Conservation (phyloP, 1,140 invertebrate species). For the Nebria ingens region DNA sequence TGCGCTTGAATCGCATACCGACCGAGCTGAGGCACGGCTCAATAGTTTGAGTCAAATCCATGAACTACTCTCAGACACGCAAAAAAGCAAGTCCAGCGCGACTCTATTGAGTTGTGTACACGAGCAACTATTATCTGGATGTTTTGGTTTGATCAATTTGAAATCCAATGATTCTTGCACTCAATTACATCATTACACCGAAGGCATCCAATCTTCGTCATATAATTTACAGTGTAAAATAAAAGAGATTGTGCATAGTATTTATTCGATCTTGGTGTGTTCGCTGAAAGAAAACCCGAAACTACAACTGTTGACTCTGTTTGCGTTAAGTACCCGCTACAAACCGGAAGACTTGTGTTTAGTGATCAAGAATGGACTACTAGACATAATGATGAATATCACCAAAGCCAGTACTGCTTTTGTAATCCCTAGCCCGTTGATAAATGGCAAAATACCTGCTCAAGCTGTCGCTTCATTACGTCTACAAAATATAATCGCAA, state of each 20-base stretch:
- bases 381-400: conserved; percentile 36
- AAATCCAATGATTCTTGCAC: conserved; percentile 27
- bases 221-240: conserved; percentile 34
- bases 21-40: conserved; percentile 38
- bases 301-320: conserved; percentile 39
- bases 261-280: conserved; percentile 32
- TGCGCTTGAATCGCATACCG: conserved; percentile 37
- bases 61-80: conserved; percentile 33
- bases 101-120: conserved; percentile 35
- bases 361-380: conserved; percentile 44
- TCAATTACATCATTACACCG: conserved; percentile 40
- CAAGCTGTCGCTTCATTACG: conserved; percentile 34
- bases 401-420: conserved; percentile 15
- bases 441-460: conserved; percentile 23
- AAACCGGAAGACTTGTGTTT: conserved; percentile 46
- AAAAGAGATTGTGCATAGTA: conserved; percentile 34
- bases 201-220: conserved; percentile 36
- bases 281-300: conserved; percentile 28
- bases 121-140: conserved; percentile 47
- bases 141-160: conserved; percentile 43
- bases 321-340: conserved; percentile 47
- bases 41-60: conserved; percentile 39
- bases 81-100: conserved; percentile 22
- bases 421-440: conserved; percentile 31
- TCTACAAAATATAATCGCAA: conserved; percentile 45